Evolutionary conservation across 2,888 invertebrate genomes (phyloP).

Genomic region (Tortrix viridana): DNA sequence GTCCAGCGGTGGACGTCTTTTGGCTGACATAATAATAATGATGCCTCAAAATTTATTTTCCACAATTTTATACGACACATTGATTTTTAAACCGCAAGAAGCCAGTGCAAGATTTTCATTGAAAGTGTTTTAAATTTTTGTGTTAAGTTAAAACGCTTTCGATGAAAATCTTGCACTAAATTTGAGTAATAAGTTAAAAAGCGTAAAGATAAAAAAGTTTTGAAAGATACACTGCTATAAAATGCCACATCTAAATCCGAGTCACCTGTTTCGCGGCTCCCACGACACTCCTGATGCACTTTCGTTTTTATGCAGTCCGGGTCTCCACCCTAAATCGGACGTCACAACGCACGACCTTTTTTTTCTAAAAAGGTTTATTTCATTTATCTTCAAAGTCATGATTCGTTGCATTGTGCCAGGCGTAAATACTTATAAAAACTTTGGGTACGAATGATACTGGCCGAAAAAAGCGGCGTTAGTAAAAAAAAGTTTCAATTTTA

Average conservation of each 20-base stretch:
- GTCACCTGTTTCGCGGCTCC: constrained; percentile 13
- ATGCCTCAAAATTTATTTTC: too few species aligned
- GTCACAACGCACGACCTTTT: constrained; percentile 59
- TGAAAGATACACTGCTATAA: background rate
- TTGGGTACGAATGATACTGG: constrained; percentile 49
- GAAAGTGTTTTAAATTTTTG: too few species aligned
- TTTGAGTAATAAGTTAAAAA: too few species aligned
- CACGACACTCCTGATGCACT: constrained; percentile 56
- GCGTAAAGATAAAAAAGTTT: background rate
- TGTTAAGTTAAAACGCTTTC: too few species aligned
- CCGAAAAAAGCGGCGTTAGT: constrained; percentile 56
- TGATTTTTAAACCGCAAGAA: too few species aligned
- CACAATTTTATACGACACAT: too few species aligned
- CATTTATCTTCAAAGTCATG: constrained; percentile 75
- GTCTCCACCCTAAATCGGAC: constrained; percentile 66
- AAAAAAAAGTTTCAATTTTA: constrained; percentile 54
- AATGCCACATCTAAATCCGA: constrained; percentile 38
- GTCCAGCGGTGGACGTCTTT: too few species aligned
- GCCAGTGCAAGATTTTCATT: too few species aligned
- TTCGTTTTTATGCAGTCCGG: constrained; percentile 69
- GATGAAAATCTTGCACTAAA: too few species aligned
- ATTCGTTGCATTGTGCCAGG: constrained; percentile 71
- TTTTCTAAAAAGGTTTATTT: constrained; percentile 59
- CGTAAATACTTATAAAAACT: constrained; percentile 67
- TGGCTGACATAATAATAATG: too few species aligned